A percentile compares a stretch with the other conserved stretches of the same genome.
These are phyloP conservation scores for Ernsta delagoae DNA, from an alignment of 2,888 invertebrate species.

Conservation along the genomic window DNA sequence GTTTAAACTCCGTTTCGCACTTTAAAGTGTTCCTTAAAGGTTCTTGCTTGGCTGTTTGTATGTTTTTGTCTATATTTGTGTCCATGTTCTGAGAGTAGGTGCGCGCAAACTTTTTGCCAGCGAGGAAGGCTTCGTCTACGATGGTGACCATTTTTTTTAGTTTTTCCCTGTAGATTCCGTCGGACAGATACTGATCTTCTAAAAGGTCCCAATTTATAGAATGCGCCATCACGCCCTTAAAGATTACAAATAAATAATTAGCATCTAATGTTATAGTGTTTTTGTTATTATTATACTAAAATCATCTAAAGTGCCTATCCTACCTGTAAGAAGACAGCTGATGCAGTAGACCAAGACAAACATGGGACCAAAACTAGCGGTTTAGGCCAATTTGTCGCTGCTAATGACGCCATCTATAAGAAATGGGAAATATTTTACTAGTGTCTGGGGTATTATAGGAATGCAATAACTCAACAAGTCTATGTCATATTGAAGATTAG, in stretches of 20 bases:
- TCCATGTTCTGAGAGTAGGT: slow-evolving; percentile 73
- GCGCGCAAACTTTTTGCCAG: slow-evolving; percentile 90
- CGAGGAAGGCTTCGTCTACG: slow-evolving; percentile 89
- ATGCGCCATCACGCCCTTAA: slow-evolving; percentile 97
- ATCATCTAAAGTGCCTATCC: too few relatives aligned
- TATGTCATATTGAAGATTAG: too few relatives aligned
- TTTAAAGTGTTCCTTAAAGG: slow-evolving; percentile 41
- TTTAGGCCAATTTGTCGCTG: slow-evolving; percentile 98
- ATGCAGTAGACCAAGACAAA: slow-evolving; percentile 98
- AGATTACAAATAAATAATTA: slow-evolving; percentile 41
- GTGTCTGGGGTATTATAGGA: neutral
- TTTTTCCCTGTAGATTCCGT: slow-evolving; percentile 92
- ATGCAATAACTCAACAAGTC: too few relatives aligned
- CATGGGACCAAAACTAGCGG: slow-evolving; percentile 97
- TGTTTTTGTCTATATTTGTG: slow-evolving; percentile 33
- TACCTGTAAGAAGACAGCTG: slow-evolving; percentile 96
- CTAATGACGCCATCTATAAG: slow-evolving; percentile 97
- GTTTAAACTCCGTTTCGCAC: slow-evolving; percentile 44
- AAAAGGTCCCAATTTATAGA: slow-evolving; percentile 97
- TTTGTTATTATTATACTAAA: neutral
- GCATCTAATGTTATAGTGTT: neutral
- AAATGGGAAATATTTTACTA: neutral
- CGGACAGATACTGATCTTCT: slow-evolving; percentile 93
- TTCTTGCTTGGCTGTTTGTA: slow-evolving; percentile 44
- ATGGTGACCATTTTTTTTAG: slow-evolving; percentile 94